These are phyloP conservation scores for Drosophila albomicans DNA, from an alignment of 1,140 invertebrate species.

Conservation along the genomic window DNA sequence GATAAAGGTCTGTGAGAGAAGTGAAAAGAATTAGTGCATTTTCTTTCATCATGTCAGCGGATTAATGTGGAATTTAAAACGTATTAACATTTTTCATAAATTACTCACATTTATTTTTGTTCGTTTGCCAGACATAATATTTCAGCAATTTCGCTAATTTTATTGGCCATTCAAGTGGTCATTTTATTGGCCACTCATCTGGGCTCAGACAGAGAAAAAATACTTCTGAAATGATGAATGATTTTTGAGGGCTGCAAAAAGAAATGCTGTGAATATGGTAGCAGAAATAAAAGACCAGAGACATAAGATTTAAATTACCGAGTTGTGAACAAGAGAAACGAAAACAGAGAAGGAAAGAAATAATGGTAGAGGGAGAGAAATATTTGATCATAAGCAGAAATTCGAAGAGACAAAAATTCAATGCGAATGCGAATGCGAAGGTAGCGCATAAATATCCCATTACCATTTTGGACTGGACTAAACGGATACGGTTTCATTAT, in stretches of 20 bases:
- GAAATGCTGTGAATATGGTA: constrained; percentile 9
- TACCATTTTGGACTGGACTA: constrained; percentile 56
- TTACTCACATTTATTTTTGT: not conserved
- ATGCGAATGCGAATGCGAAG: constrained; percentile 29
- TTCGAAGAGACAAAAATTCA: constrained; percentile 51
- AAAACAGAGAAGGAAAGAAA: no score
- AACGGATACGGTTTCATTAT: constrained; percentile 63
- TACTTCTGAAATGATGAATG: constrained; percentile 28
- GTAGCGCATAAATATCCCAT: constrained; percentile 70
- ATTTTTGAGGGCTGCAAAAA: constrained; percentile 13
- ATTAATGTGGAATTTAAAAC: not conserved
- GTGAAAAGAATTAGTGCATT: not conserved
- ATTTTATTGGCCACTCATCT: constrained; percentile 24
- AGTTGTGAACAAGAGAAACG: constrained; percentile 51
- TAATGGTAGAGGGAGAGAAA: constrained; percentile 26
- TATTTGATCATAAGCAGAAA: constrained; percentile 79
- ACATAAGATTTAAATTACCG: constrained; percentile 60
- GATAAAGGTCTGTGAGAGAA: not conserved
- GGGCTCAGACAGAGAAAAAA: not conserved
- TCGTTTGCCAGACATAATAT: constrained; percentile 4
- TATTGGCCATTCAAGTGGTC: constrained; percentile 26
- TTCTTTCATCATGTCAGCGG: not conserved
- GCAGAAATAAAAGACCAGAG: not conserved
- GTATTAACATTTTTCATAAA: not conserved
- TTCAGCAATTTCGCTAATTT: constrained; percentile 18